Conservation (phyloP, 2,113 vertebrate species). For the Lasiurus cinereus region DNA sequence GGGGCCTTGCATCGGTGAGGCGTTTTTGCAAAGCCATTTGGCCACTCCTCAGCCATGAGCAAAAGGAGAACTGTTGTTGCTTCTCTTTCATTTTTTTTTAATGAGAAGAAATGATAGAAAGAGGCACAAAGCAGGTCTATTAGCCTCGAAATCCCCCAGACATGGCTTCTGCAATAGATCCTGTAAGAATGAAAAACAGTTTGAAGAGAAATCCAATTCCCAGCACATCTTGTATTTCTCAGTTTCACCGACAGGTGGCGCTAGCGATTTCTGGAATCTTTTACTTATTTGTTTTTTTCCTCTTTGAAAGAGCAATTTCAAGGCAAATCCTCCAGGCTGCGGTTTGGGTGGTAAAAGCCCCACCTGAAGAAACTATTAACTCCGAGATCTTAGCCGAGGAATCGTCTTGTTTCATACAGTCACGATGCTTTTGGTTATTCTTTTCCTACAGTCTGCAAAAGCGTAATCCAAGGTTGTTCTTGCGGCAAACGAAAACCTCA, state of each 20-base stretch:
- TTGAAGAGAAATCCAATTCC: neutral
- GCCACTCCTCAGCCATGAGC: neutral
- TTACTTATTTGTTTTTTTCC: neutral
- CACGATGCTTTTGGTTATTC: neutral
- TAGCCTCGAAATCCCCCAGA: neutral
- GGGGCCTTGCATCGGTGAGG: neutral
- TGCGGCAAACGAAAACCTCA: neutral
- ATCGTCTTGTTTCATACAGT: neutral
- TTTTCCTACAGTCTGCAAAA: neutral
- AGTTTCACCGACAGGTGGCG: conserved; percentile 67
- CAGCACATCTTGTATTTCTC: conserved; percentile 54
- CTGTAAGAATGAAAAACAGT: neutral
- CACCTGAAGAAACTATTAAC: neutral
- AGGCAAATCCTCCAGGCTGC: neutral
- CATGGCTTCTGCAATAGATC: neutral
- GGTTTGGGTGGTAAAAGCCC: neutral
- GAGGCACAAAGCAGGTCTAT: neutral
- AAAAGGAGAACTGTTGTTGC: neutral
- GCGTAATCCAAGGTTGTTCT: neutral
- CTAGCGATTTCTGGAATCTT: conserved; percentile 42
- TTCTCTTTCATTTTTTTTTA: neutral
- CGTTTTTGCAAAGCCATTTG: neutral
- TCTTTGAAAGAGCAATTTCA: neutral
- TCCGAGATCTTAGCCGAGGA: neutral
- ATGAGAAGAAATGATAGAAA: neutral